phyloP scores from a whole-genome alignment of 2,888 invertebrate species.

The Suillia variegata region DNA sequence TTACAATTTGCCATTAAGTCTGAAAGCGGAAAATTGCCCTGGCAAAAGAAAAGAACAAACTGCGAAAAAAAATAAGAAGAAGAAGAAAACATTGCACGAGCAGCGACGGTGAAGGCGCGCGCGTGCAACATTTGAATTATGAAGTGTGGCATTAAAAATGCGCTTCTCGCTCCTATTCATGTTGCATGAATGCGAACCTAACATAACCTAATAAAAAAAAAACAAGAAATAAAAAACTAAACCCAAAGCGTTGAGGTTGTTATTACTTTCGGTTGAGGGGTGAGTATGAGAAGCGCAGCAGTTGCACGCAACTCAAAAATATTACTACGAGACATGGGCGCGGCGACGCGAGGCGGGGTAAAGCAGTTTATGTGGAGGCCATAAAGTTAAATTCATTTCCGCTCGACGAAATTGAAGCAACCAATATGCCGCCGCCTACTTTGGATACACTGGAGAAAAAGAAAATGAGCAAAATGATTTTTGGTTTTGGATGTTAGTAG shows the following conservation, averaged over 20 bases:
- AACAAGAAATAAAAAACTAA: not conserved
- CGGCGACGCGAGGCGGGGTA: not conserved
- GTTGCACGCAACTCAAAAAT: not conserved
- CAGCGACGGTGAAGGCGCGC: too few species aligned
- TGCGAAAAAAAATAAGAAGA: not conserved
- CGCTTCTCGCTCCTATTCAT: not conserved
- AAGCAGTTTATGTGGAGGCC: not conserved
- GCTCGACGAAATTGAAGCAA: not conserved
- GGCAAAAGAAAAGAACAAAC: not conserved
- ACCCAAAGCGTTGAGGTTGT: not conserved
- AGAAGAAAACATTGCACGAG: not conserved
- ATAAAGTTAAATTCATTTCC: constrained; percentile 1
- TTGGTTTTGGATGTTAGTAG: too few species aligned
- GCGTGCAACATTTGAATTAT: constrained; percentile 1
- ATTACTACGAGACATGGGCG: not conserved
- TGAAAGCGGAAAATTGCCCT: not conserved
- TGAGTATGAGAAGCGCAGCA: too few species aligned
- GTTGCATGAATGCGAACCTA: not conserved
- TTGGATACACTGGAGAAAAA: too few species aligned
- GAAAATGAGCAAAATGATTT: too few species aligned
- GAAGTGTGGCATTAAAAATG: constrained; percentile 1
- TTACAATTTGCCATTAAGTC: too few species aligned
- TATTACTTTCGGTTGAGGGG: too few species aligned
- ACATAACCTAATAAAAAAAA: not conserved
- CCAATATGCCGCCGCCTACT: constrained; percentile 2